phyloP scores from a whole-genome alignment of 2,888 invertebrate species.

The Mystacides longicornis region DNA sequence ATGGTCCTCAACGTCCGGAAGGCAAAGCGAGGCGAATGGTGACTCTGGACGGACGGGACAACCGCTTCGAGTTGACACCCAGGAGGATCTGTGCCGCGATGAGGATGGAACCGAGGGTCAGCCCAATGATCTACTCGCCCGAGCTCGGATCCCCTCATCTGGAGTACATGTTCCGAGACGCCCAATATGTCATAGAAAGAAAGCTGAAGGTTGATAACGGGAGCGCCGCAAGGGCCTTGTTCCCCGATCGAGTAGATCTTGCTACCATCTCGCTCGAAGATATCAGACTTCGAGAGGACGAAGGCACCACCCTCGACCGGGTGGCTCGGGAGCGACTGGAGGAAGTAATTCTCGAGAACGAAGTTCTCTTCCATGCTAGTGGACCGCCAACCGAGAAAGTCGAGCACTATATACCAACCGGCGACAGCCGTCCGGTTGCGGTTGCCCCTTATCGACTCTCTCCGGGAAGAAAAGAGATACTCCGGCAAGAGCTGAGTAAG shows the following conservation, averaged over 20 bases:
- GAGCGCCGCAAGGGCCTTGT: not conserved
- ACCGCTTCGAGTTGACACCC: too few relatives aligned
- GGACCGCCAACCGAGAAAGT: not conserved
- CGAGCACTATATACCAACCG: slow-evolving; percentile 29
- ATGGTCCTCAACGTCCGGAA: too few relatives aligned
- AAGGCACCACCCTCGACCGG: not conserved
- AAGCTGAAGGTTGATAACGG: not conserved
- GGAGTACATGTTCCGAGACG: not conserved
- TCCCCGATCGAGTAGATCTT: not conserved
- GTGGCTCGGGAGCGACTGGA: not conserved
- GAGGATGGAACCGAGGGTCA: too few relatives aligned
- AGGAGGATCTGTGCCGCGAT: too few relatives aligned
- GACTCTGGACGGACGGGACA: too few relatives aligned
- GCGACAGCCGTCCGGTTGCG: slow-evolving; percentile 29
- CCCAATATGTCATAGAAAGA: not conserved
- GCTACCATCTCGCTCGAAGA: not conserved
- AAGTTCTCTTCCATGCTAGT: not conserved
- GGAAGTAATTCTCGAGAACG: not conserved
- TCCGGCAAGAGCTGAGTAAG: slow-evolving; percentile 29
- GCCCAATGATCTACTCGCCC: too few relatives aligned
- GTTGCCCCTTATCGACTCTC: slow-evolving; percentile 31
- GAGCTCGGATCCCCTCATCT: not conserved
- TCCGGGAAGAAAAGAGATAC: slow-evolving; percentile 25
- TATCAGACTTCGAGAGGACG: not conserved
- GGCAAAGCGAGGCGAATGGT: too few relatives aligned